Evolutionary conservation across 1,140 invertebrate species (phyloP), one percentile per base, ranked within the genome.

Genomic region (Caligus rogercresseyi): DNA sequence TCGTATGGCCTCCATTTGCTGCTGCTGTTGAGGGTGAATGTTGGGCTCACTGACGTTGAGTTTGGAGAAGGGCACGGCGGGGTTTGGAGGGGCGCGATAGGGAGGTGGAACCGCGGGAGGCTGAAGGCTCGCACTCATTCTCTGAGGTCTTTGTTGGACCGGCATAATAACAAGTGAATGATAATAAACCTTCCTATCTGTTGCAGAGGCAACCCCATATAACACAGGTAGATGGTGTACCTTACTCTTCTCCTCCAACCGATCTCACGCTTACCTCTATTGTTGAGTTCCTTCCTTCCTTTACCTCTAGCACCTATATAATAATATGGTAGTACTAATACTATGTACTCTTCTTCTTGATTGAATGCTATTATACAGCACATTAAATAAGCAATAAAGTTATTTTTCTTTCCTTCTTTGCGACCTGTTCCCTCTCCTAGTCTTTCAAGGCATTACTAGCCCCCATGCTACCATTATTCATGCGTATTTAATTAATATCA

Each of bases 1-100:
- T 7, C 31, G 31, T 43, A 43, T 23, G 21, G 53, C 7, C 4
- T 54, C 13, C 7, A 11, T 13, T 14, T 16, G 4, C 53, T 54
- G 53, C 13, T 13, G 43, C 43, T 51, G 43, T 16, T 13, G 13
- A 51, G 16, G 20, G n/a, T 19, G 21, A 3, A 60, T 60, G 24
- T 60, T 60, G 2, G 57, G 57, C n/a, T 60, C 57, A 60, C 57
- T 60, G 11, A 60, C 57, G 26, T 60, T 60, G 15, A 60, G 51
- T 43, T 60, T 60, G 24, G 57, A 25, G 16, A 19, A 18, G 1
- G 23, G 57, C 2, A 15, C 14, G 15, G 26, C 7, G 16, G 57
- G 57, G 21, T 25, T 25, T 3, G 57, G 57, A 25, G 57, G 24
- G 3, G 54, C 20, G 24, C 57, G 23, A 19, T 60, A 60, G 1